Base-by-base conservation (phyloP, 2,888 invertebrate species). In the Strigamia transsilvanica region DNA sequence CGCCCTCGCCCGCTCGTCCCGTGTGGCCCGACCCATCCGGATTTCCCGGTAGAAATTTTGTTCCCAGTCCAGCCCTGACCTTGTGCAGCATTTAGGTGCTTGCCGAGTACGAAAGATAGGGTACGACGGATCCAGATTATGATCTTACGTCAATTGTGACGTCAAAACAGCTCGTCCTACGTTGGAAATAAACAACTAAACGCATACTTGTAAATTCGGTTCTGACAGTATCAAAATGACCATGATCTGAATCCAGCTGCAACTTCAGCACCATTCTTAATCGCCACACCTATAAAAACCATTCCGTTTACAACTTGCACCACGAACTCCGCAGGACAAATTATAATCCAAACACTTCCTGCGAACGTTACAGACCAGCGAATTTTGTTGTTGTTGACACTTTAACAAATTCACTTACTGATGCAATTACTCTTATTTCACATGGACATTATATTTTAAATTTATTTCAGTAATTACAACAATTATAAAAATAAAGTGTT, bases 291-390 rank as follows among this genome's bases (percentile, higher is more conserved):
- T 51, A 84, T 82, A 51, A 81, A 82, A 23, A 61, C 84, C 41
- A 82, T 84, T 41, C 84, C 84, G 15, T 82, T 84, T n/a, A 80
- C 84, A 42, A 83, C 83, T 10, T 61, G 78, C 51, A 23, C 78
- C 6, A 38, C 84, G 15, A 82, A 83, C 46, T 80, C 84, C 21
- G 80, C 86, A 15, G 86, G 87, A 80, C 87, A 87, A 83, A 88
- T 88, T 82, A 87, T 88, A 79, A 87, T 85, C 18, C 85, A 85
- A 42, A 77, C 85, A 46, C 13, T 46, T 46, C 46, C 46, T 15
- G 46, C 46, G 46, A 15, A 46, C 46, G 2, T 46, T 46, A 46
- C 46, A 46, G 12, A 83, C 80, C 77, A 86, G 85, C 38, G 85
- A 85, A n/a, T n/a, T n/a, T 42, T 15, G 4, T 2, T 42, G 10